Base-by-base conservation (phyloP, 92 coral and sea anemone species). In the Epizoanthus fatuus region DNA sequence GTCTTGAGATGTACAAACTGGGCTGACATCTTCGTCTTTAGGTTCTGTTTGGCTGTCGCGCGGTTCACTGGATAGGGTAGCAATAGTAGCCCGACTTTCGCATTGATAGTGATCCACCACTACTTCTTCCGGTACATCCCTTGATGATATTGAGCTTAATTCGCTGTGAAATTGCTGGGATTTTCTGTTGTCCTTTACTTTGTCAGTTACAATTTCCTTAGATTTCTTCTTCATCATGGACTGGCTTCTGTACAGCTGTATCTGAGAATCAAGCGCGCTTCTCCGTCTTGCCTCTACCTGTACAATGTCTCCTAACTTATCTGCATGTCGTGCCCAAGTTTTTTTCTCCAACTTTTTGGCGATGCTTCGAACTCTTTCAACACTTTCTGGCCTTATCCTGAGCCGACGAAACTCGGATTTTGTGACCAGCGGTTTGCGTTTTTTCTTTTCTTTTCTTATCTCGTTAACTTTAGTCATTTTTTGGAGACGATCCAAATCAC, bases 401-500 rank as follows among this genome's bases (percentile, higher is more conserved):
- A 77, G 69, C 5, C 65, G 82, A 14, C 70, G 82, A 62, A 77
- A 20, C 17, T 81, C 85, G 19, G 57, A 25, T 56, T 55, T 81
- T 39, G 74, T 81, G 22, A 66, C 13, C 7, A 66, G 14, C 11
- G 76, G 75, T 67, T 69, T 81, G n/a, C 32, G 38, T 13, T 69
- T 81, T 38, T 3, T 63, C 14, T 15, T 69, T 81, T 11, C 64
- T 65, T 81, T 81, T 22, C 63, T 13, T 4, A 14, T 55, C 83
- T 51, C 57, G 3, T 71, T 55, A 6, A 39, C 25, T 10, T 77
- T 59, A 22, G 11, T 40, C 40, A 60, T 60, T 42, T 72, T 64
- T 29, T 73, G 81, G 3, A 95, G 59, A 29, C 96, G 77, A 2
- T 90, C 63, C 39, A 92, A 73, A 72, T 95, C 98, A 3, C 98